phyloP scores from a whole-genome alignment of 2,888 invertebrate species.

The Phortica magna region DNA sequence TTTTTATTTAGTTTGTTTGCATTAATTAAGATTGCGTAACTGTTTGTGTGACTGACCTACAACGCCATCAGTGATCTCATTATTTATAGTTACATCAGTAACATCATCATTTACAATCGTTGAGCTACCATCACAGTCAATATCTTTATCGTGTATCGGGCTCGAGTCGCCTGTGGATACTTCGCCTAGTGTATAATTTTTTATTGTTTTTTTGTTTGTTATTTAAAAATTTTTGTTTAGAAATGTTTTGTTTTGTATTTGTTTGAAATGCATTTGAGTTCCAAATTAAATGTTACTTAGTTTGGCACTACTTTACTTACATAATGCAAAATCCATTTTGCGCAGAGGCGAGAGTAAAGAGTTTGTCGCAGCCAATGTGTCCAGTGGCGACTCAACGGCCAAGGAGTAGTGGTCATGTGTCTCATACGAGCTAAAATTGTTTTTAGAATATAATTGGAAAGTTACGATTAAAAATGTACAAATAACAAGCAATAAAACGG shows the following conservation, averaged over 20 bases:
- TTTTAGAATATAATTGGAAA: not conserved
- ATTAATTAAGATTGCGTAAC: conserved; percentile 33
- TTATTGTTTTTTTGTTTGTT: conserved; percentile 33
- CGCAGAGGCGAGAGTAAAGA: conserved; percentile 80
- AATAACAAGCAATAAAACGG: not conserved
- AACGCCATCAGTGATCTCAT: conserved; percentile 70
- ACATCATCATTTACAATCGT: conserved; percentile 70
- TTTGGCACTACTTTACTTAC: conserved; percentile 81
- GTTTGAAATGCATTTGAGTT: not conserved
- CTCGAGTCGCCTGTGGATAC: conserved; percentile 78
- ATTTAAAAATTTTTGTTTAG: conserved; percentile 38
- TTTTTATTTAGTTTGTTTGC: conserved; percentile 38
- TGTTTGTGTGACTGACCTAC: conserved; percentile 76
- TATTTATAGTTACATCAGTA: conserved; percentile 75
- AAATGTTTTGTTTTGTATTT: conserved; percentile 33
- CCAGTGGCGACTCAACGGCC: conserved; percentile 78
- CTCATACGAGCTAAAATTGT: conserved; percentile 67
- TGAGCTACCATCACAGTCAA: conserved; percentile 74
- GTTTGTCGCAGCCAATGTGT: conserved; percentile 66
- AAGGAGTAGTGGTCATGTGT: conserved; percentile 78
- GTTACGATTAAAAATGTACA: not conserved
- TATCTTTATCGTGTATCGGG: conserved; percentile 76
- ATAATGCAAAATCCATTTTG: conserved; percentile 91
- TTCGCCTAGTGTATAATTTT: conserved; percentile 71
- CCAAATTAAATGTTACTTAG: conserved; percentile 1